Base-by-base conservation (phyloP, 2,797 vertebrate species). In the Anniella stebbinsi region DNA sequence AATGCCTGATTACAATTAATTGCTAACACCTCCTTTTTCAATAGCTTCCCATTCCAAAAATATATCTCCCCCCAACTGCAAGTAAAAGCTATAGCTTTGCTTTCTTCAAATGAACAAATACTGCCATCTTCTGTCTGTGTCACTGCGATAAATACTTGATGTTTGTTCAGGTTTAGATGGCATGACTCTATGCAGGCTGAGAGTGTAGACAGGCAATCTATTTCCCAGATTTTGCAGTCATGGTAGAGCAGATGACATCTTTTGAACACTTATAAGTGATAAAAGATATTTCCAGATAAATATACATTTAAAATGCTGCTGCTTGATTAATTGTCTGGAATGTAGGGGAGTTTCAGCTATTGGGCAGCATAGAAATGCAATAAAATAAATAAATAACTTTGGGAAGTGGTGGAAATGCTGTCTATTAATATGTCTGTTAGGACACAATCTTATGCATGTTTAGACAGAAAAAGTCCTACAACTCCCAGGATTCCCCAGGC, bases 61-160 rank as follows among this genome's bases (percentile, higher is more conserved):
- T 66, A 88, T 93, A 89, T 92, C 18, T 33, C 80, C 23, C 6
- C 45, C 36, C 36, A 88, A 78, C 80, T 89, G 70, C 84, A 94
- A 87, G 67, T 84, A 84, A 92, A 70, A 86, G 87, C 92, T 91
- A 84, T 0, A 88, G 36, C 30, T 91, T 88, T 92, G 78, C 15
- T 23, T 60, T 92, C 91, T 90, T 89, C 77, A 96, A 88, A 95
- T 91, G 95, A 95, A 94, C 91, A 93, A 96, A 96, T 93, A 97
- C 92, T 96, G 97, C 97, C 97, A 97, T 95, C 97, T 97, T 97
- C 97, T 97, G 97, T 95, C 95, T 81, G 0, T 88, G 41, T 81
- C 80, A 75, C 48, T 75, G 23, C 38, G 92, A 77, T 15, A 91
- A 92, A 93, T 69, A 90, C 2, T 78, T 54, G 6, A 25, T 41